Base-by-base conservation (phyloP, 2,888 invertebrate genomes). In the Tenthredo livida region DNA sequence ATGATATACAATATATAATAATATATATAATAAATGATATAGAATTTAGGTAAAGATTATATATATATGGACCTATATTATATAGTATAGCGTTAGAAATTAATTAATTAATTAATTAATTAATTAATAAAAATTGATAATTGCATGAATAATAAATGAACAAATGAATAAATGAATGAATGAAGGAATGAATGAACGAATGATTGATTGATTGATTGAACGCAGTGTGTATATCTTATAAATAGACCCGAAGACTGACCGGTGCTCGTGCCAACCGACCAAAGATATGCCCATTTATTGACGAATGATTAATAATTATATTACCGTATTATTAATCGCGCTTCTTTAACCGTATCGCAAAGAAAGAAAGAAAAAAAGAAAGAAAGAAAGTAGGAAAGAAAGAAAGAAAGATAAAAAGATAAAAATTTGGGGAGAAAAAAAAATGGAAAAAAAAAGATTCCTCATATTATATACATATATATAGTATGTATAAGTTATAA, bases 221-320 rank as follows among this genome's bases (percentile, higher is more conserved):
- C 7, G 54, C 61, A 40, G 3, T 70, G 43, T 73, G 43, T 73
- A 73, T 73, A 73, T 73, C 72, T 73, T 40, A 73, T 43, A 91
- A 87, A 88, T 91, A 90, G 90, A 92, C 89, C 88, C 91, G 90
- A 93, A 93, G 93, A 93, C 93, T 93, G 93, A 93, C 91, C 91
- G 91, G 92, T 91, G 92, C 91, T 91, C 90, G 89, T 92, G 91
- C 92, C 92, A 92, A 91, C 90, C 90, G 93, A 93, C 93, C 93
- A 93, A 93, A 93, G 88, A 89, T 80, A 89, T 75, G 78, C 84
- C 61, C 70, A 37, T 70, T 82, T 85, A 86, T 73, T 43, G 33
- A 47, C 61, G 61, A 65, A 50, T 73, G 58, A 83, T 85, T 37
- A 75, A 29, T 73, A 7, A 50, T 33, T 54, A 33, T 77, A 70